Conservation (phyloP, 2,888 invertebrate genomes). For the Mongoloraphidia duomilia region DNA sequence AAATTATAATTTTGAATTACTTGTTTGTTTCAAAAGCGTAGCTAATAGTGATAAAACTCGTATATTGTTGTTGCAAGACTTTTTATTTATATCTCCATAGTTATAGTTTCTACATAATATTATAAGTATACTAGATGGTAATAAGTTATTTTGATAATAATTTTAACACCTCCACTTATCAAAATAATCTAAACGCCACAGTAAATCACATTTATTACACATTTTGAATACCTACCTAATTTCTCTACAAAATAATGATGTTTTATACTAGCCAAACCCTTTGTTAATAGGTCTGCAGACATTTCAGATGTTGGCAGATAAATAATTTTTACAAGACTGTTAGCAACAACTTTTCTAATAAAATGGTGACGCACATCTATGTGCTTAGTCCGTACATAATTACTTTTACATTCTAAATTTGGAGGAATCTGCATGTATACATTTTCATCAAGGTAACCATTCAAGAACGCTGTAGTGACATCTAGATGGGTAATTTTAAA, state of each 20-base stretch:
- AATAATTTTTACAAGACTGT: constrained; percentile 6
- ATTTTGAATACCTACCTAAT: background rate
- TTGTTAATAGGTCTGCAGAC: constrained; percentile 12
- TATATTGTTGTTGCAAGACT: no score
- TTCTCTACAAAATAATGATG: constrained; percentile 9
- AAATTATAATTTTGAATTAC: no score
- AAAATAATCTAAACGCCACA: no score
- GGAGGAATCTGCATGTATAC: constrained; percentile 9
- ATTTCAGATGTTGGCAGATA: constrained; percentile 12
- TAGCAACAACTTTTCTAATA: constrained; percentile 10
- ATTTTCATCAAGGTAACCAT: constrained; percentile 7
- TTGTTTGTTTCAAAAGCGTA: no score
- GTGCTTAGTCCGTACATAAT: constrained; percentile 13
- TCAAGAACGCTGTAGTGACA: constrained; percentile 9
- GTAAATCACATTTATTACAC: background rate
- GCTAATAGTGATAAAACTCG: no score
- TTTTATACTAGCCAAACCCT: constrained; percentile 8
- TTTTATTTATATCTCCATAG: no score
- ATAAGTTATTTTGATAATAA: no score
- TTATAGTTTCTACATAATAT: no score
- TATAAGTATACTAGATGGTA: no score
- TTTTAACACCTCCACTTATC: no score
- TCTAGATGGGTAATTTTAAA: constrained; percentile 9
- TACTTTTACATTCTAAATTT: background rate
- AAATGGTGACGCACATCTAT: constrained; percentile 14